Base-by-base conservation (phyloP, 2,888 invertebrate genomes). In the Diogma glabrata region DNA sequence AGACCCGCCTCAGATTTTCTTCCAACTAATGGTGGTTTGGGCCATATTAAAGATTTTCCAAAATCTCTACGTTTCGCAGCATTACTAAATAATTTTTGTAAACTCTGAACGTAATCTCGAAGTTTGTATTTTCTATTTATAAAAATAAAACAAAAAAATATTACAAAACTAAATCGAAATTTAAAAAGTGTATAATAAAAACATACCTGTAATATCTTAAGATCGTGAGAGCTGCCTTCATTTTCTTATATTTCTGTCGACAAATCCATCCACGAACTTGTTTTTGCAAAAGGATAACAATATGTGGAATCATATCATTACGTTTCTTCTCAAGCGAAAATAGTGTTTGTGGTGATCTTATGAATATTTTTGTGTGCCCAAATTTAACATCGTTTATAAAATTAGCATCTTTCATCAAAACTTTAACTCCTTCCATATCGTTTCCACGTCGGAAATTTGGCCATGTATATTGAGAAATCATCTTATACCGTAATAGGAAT, bases 391-490 rank as follows among this genome's bases (percentile, higher is more conserved):
- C 96, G 28, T 82, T 72, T 3, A 79, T 67, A 58, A 85, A 82
- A 33, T 81, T 79, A 60, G 85, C 78, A 58, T 92, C 89, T 47
- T 87, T 77, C 58, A 96, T 78, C 55, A 99, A 79, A 55, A 86
- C 84, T 63, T 82, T 76, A 3, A 89, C 89, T 2, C 92, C 95
- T 56, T 94, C 91, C 62, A 79, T 79, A 58, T 86, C 85, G 50
- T 71, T 74, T 50, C 81, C 82, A 4, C 83, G 81, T 53, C 84
- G 80, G 75, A 86, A 96, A 72, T 93, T 95, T 28, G 97, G 97
- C 97, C 97, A 97, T 3, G 96, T 97, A 69, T 85, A 86, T 64
- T 87, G 84, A 0, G 88, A 90, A 59, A 95, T 85, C 89, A 96
- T 92, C 76, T 97, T 97, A 77, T 97, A 97, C 54, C 95, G 84